Percentiles rank a stretch among this genome's conserved stretches.
Evolutionary conservation across 2,888 invertebrate species (phyloP).

Genomic region (Scaptomyza cyrtandrae): DNA sequence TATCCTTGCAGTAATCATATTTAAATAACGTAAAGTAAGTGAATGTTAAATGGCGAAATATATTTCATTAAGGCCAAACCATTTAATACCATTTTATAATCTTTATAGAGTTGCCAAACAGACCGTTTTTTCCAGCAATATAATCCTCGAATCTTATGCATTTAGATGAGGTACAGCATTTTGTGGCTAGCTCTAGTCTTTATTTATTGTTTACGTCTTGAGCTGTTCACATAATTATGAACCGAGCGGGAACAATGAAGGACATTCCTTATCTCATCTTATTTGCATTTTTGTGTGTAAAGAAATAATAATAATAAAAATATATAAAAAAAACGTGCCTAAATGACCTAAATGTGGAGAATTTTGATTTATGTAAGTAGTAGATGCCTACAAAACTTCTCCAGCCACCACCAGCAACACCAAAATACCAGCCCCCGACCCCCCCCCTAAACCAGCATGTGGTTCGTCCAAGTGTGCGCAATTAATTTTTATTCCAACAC

Average conservation of each 20-base stretch:
- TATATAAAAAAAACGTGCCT: slow-evolving; percentile 25
- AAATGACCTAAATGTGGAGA: slow-evolving; percentile 60
- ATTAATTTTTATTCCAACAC: slow-evolving; percentile 58
- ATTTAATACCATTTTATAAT: not conserved
- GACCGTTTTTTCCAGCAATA: not conserved
- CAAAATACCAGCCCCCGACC: not conserved
- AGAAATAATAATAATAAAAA: not conserved
- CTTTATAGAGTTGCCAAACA: not conserved
- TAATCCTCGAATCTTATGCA: slow-evolving; percentile 4
- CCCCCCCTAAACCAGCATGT: too few relatives aligned
- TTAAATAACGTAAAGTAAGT: not conserved
- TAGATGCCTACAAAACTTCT: slow-evolving; percentile 15
- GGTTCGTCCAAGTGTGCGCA: slow-evolving; percentile 42
- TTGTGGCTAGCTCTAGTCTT: slow-evolving; percentile 7
- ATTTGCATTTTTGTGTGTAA: slow-evolving; percentile 57
- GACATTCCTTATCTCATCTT: slow-evolving; percentile 54
- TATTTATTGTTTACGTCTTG: slow-evolving; percentile 29
- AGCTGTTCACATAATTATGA: slow-evolving; percentile 46
- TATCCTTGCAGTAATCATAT: slow-evolving; percentile 4
- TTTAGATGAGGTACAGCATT: not conserved
- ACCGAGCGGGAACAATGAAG: slow-evolving; percentile 32
- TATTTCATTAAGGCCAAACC: not conserved
- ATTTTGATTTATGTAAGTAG: slow-evolving; percentile 60
- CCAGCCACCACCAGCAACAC: not conserved
- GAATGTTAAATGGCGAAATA: not conserved